Base-by-base conservation (phyloP, 2,888 invertebrate genomes). In the Allophyes oxyacanthae region DNA sequence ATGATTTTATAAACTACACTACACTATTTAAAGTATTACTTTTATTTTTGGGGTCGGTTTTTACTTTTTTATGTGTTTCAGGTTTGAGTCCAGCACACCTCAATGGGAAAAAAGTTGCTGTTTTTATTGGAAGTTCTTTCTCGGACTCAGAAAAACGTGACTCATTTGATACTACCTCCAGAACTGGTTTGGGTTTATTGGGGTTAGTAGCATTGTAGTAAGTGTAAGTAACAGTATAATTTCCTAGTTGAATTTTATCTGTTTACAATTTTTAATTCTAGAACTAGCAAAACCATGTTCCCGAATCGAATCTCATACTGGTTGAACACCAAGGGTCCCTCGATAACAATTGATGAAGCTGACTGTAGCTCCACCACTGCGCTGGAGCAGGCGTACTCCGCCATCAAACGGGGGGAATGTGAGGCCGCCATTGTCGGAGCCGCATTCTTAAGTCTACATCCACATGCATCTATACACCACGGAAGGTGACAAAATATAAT, bases 131-230 rank as follows among this genome's bases (percentile, higher is more conserved):
- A 5, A 71, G 94, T 44, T 95, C 95, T 69, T 94, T 94, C 43
- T 95, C 95, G 1, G 96, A 96, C 79, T 92, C 95, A 1, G 95
- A 95, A 69, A 95, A 95, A 50, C 91, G 92, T 9, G 91, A 94
- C 77, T 81, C 83, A 42, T 84, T 82, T 37, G 73, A 74, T 0
- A 66, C 71, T 10, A 60, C 38, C 11, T 57, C 70, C 0, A 75
- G 64, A 48, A 76, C 76, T 3, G 85, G 85, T 0, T 82, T 85
- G 10, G 84, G 85, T 40, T 78, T 88, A 28, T 73, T 80, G 4
- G 88, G 88, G 88, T 86, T 75, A 49, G 82, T 50, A 20, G 20
- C 20, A 20, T 20, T 20, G 20, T 3, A 20, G 20, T 4, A 3
- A 20, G 20, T 3, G 2, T 20, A 20, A 20, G 2, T 2, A 20